Evolutionary conservation across 2,113 vertebrate genomes (phyloP).

Genomic region (Phyllostomus discolor): DNA sequence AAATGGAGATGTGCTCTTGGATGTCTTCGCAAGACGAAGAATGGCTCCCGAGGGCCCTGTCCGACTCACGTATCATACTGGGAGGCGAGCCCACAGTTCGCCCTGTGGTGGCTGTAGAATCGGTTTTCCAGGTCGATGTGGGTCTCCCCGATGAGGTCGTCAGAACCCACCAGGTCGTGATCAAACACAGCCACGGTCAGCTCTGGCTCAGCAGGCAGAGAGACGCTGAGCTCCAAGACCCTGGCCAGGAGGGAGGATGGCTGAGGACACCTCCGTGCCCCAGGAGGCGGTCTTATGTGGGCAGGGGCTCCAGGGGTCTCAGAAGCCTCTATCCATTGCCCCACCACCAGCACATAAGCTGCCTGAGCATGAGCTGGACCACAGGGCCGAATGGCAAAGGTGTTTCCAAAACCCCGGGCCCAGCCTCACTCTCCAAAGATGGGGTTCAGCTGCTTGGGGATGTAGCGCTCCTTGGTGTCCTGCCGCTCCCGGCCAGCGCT

Average conservation of each 20-base stretch:
- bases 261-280: background rate
- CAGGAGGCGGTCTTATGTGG: background rate
- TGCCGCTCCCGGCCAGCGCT: constrained; percentile 82
- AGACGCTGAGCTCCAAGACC: constrained; percentile 90
- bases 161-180: constrained; percentile 91
- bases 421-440: constrained; percentile 92
- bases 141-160: constrained; percentile 93
- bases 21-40: background rate
- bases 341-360: background rate
- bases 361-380: background rate
- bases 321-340: background rate
- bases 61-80: constrained; percentile 90
- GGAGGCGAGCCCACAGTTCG: constrained; percentile 87
- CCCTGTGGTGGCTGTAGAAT: constrained; percentile 93
- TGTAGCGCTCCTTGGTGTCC: constrained; percentile 90
- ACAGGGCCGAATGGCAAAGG: background rate
- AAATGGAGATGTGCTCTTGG: background rate
- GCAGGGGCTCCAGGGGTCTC: background rate
- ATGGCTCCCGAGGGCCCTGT: background rate
- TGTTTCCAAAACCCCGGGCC: background rate
- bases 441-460: constrained; percentile 95
- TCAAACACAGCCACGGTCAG: constrained; percentile 88
- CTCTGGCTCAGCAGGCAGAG: constrained; percentile 92
- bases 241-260: constrained; percentile 73
- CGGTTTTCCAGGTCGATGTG: constrained; percentile 93